Base-by-base conservation (phyloP, 30 jellyfish, hydroid and myxozoan genomes). In the Pelagia noctiluca region DNA sequence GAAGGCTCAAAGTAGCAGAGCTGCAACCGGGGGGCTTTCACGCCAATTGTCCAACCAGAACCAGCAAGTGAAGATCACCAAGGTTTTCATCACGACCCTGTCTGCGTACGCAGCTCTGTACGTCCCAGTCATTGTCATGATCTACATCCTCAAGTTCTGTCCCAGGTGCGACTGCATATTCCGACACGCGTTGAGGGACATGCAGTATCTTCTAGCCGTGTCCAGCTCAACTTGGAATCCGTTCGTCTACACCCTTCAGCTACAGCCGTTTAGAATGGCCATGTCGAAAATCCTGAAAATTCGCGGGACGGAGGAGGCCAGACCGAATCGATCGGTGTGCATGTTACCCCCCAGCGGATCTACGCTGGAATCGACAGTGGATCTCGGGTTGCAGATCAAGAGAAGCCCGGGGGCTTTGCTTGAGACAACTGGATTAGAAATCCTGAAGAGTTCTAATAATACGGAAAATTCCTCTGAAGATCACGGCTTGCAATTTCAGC, bases 221-320 rank as follows among this genome's bases (percentile, higher is more conserved):
- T 75, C 97, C 0, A 93, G 90, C 75, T 89, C 97, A 35, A 90
- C 96, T 33, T 66, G 88, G 52, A 93, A 87, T 46, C 99, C 99
- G 19, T 85, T 78, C 84, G 83, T 88, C 24, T 93, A 97, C 91
- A 88, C 97, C 0, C 48, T 93, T n/a, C 94, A 97, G 8, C 88
- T 93, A 33, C 48, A 47, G 62, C 97, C 99, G 80, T 93, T 93
- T 69, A 84, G 97, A 32, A 34, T 54, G 26, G 99, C 99, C 5
- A 34, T 91, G 67, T 34, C 8, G 29, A 82, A 75, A 47, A 86
- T 91, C 49, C 68, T 85, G n/a, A n/a, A n/a, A n/a, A n/a, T n/a
- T n/a, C n/a, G n/a, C 24, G 84, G 85, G 19, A 11, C 46, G 18
- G 13, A 74, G 16, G 31, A 49, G 57, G 48, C 46, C 24, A n/a